Percentiles rank a stretch among this genome's conserved stretches.
phyloP scores from a whole-genome alignment of 64 coral and sea anemone genomes.

The Pocillopora verrucosa region DNA sequence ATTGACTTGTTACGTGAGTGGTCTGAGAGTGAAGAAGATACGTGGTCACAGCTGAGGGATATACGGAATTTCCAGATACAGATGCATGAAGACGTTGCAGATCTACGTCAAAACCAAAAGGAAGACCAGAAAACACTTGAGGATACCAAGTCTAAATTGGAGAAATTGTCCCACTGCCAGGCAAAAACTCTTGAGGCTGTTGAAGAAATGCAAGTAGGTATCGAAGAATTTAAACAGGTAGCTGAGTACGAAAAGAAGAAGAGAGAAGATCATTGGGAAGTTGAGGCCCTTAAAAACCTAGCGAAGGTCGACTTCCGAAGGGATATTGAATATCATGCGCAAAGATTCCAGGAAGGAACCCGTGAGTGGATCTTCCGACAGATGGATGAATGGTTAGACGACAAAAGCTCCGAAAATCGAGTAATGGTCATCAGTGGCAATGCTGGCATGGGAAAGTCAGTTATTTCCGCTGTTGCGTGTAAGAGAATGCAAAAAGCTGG shows the following conservation, averaged over 20 bases:
- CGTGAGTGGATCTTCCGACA: not conserved
- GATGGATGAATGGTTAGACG: not conserved
- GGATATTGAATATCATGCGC: not conserved
- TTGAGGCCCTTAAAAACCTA: not conserved
- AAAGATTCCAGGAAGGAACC: not conserved
- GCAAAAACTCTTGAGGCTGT: not conserved
- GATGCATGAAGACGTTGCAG: slow-evolving; percentile 16
- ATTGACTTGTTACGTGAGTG: slow-evolving; percentile 17
- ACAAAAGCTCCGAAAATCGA: not conserved
- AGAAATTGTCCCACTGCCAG: not conserved
- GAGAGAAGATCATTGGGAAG: not conserved
- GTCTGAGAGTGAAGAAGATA: slow-evolving; percentile 32
- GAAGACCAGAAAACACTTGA: not conserved
- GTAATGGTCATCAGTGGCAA: slow-evolving; percentile 35
- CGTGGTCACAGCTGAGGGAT: slow-evolving; percentile 17
- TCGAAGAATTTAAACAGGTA: not conserved
- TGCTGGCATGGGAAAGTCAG: not conserved
- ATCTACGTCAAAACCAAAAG: not conserved
- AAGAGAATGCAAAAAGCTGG: not conserved
- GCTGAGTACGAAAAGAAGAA: not conserved
- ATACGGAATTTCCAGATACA: slow-evolving; percentile 4
- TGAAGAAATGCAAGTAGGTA: not conserved
- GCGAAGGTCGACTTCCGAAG: not conserved
- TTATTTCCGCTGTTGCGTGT: not conserved
- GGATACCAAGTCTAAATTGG: not conserved